phyloP scores from a whole-genome alignment of 2,113 vertebrate species.

The Burhinus oedicnemus region DNA sequence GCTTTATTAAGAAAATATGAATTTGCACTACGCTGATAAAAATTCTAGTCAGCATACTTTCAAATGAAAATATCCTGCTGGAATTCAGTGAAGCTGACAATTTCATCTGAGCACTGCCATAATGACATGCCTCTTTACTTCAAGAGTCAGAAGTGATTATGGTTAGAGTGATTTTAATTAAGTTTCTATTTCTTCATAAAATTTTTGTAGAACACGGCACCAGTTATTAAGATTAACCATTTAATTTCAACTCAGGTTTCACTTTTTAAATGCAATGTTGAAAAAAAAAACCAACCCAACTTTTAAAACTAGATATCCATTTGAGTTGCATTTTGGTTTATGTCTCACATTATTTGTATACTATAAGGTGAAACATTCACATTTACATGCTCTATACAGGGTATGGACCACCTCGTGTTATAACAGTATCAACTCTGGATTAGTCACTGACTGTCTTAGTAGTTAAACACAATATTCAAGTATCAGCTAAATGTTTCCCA shows the following conservation, averaged over 20 bases:
- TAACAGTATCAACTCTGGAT: not conserved
- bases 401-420: not conserved
- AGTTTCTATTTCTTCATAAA: constrained; percentile 18
- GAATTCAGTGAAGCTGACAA: constrained; percentile 36
- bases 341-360: not conserved
- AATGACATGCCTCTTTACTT: constrained; percentile 31
- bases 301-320: not conserved
- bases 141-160: constrained; percentile 30
- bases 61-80: constrained; percentile 17
- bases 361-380: not conserved
- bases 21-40: constrained; percentile 18
- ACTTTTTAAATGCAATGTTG: not conserved
- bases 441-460: not conserved
- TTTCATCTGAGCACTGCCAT: constrained; percentile 7
- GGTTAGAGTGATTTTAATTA: constrained; percentile 36
- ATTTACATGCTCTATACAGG: not conserved
- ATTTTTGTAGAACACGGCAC: not conserved
- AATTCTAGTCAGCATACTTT: constrained; percentile 14
- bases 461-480: not conserved
- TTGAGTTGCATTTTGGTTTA: not conserved
- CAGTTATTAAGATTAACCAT: not conserved
- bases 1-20: not conserved
- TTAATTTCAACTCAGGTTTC: not conserved
- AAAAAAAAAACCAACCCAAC: accelerated
- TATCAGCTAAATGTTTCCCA: not conserved